phyloP scores from a whole-genome alignment of 2,797 vertebrate genomes.

The Chromis chromis region DNA sequence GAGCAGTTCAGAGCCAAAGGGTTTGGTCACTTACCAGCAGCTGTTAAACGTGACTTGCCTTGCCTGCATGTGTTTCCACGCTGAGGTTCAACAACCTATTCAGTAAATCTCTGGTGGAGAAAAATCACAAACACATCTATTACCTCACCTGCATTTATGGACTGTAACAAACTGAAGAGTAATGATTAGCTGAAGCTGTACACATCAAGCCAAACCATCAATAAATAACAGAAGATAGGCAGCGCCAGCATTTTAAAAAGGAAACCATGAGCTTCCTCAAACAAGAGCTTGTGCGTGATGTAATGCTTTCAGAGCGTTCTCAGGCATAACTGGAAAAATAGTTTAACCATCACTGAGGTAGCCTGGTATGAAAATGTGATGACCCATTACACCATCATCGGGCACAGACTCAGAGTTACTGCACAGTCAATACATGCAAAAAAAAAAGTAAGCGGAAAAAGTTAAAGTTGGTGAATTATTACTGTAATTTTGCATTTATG shows the following conservation, averaged over 20 bases:
- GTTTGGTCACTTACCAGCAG: conserved; percentile 33
- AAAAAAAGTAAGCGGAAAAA: conserved; percentile 30
- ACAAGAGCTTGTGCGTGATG: conserved; percentile 64
- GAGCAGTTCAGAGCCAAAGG: conserved; percentile 17
- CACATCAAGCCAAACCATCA: conserved; percentile 49
- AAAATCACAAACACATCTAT: conserved; percentile 52
- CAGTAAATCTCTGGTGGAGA: conserved; percentile 38
- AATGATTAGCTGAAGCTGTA: conserved; percentile 55
- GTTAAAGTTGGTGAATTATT: conserved; percentile 8
- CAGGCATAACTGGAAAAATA: conserved; percentile 66
- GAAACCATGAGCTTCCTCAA: conserved; percentile 59
- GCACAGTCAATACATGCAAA: conserved; percentile 55
- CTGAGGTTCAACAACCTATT: conserved; percentile 39
- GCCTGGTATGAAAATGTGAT: conserved; percentile 54
- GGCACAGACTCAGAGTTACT: conserved; percentile 53
- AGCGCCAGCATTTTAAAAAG: conserved; percentile 41
- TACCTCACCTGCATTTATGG: conserved; percentile 63
- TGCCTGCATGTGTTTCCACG: conserved; percentile 35
- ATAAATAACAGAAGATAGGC: conserved; percentile 52
- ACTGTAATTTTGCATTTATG: background rate
- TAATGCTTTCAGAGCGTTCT: conserved; percentile 71
- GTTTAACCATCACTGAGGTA: conserved; percentile 51
- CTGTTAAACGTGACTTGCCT: conserved; percentile 40
- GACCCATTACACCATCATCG: conserved; percentile 68
- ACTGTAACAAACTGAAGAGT: conserved; percentile 52